These are phyloP conservation scores for Aselliscus stoliczkanus DNA, from an alignment of 2,797 vertebrate genomes.

Conservation along the genomic window DNA sequence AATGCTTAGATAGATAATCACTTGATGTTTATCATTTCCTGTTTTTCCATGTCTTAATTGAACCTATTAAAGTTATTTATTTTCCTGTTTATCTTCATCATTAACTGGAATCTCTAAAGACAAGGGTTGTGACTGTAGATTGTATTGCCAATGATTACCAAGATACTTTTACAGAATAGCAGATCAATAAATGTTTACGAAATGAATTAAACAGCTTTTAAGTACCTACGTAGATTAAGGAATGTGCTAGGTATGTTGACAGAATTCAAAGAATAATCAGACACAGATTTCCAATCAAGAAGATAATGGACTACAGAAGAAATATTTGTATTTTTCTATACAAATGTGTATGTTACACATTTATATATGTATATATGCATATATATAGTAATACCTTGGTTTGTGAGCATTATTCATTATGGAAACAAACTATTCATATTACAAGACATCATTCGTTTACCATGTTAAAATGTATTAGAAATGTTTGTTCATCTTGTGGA, in stretches of 20 bases:
- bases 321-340: background rate
- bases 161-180: slow-evolving; percentile 46
- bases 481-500: too few species aligned
- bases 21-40: background rate
- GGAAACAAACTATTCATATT: too few species aligned
- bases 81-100: slow-evolving; percentile 54
- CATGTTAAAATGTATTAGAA: too few species aligned
- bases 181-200: slow-evolving; percentile 57
- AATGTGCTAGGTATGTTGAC: background rate
- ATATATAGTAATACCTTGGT: too few species aligned
- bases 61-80: slow-evolving; percentile 60
- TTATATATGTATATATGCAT: background rate
- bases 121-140: slow-evolving; percentile 46
- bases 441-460: too few species aligned
- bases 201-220: slow-evolving; percentile 52
- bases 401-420: too few species aligned
- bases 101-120: slow-evolving; percentile 54
- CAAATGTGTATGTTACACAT: background rate
- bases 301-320: background rate
- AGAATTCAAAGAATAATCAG: background rate
- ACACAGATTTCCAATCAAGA: background rate
- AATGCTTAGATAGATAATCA: slow-evolving; percentile 21
- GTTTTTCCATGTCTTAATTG: slow-evolving; percentile 30
- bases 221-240: slow-evolving; percentile 27
- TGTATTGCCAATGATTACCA: slow-evolving; percentile 49